A percentile compares a stretch with the other conserved stretches of the same genome.
phyloP scores from a whole-genome alignment of 2,113 vertebrate species.

The Corynorhinus townsendii region DNA sequence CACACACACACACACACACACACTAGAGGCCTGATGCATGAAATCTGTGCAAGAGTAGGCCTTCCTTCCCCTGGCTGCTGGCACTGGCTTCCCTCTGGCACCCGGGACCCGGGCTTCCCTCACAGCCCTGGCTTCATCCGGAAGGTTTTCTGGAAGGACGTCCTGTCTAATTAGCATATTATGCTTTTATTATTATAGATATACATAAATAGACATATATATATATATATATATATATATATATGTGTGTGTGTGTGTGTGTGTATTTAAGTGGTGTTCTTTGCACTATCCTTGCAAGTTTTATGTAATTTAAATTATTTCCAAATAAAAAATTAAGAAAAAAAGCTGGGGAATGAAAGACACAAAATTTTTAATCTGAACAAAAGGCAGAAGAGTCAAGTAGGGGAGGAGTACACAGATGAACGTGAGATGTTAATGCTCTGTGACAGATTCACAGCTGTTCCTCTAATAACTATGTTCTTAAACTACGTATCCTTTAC shows the following conservation, averaged over 20 bases:
- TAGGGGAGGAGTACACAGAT: not conserved
- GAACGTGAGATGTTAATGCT: not conserved
- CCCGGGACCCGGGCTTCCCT: too few relatives aligned
- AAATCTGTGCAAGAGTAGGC: too few relatives aligned
- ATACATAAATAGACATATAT: too few relatives aligned
- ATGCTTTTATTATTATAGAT: too few relatives aligned
- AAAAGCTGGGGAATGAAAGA: not conserved
- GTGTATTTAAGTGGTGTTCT: not conserved
- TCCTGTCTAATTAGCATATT: too few relatives aligned
- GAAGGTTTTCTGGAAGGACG: too few relatives aligned
- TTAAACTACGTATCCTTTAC: not conserved
- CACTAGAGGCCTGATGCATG: too few relatives aligned
- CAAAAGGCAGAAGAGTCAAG: not conserved
- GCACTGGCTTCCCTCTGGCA: too few relatives aligned
- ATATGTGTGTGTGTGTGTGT: not conserved
- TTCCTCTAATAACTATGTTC: not conserved
- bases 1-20: too few relatives aligned
- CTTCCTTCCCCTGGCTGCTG: too few relatives aligned
- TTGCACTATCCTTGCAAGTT: not conserved
- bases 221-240: not conserved
- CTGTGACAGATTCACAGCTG: not conserved
- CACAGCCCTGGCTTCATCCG: too few relatives aligned
- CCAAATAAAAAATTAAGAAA: not conserved
- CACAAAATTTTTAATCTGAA: not conserved
- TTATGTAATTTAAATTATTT: not conserved